Evolutionary conservation across 30 jellyfish, hydroid and myxozoan species (phyloP), one percentile per base, ranked within the genome.

Genomic region (Hydractinia echinata): DNA sequence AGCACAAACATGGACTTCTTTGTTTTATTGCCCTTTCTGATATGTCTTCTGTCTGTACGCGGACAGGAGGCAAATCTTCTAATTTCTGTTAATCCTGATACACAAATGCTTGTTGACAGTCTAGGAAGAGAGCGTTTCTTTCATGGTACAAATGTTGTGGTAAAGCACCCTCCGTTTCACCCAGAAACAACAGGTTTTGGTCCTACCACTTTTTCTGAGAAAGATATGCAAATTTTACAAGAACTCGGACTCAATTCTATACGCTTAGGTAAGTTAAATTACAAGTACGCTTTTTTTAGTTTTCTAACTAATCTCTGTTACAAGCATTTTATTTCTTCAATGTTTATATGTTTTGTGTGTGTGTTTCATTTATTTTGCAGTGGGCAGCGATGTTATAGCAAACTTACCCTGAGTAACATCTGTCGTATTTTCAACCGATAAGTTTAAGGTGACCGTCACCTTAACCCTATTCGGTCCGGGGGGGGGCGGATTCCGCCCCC

Each of bases 141-240:
- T 72, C 97, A 91, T 84, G 97, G 97, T 77, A 91, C 97, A 66
- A 91, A 91, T 54, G 94, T 91, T 53, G 97, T 91, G 15, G 85
- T 73, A 58, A 91, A 91, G 55, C 97, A 91, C 66, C 67, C 64
- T 19, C 97, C 97, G 9, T 91, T 85, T 69, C 95, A 85, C 74
- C 97, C 97, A 30, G 84, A 86, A 15, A n/a, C 85, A 54, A 81
- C 82, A 53, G 97, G 97, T 6, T 91, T 66, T 77, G 76, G 82
- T 51, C 66, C 84, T 20, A 83, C 85, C 61, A 68, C 97, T 4
- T 91, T 85, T 73, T 91, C 97, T 5, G 97, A 91, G 79, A 79
- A 53, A 0, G 97, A 91, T 60, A 91, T 91, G 97, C 76, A 82
- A 19, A 56, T 91, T 5, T 67, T 91, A 78, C 97, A 91, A 73